These are phyloP conservation scores for Cryptomyrus ogoouensis DNA, from an alignment of 2,113 vertebrate species.

Conservation along the genomic window DNA sequence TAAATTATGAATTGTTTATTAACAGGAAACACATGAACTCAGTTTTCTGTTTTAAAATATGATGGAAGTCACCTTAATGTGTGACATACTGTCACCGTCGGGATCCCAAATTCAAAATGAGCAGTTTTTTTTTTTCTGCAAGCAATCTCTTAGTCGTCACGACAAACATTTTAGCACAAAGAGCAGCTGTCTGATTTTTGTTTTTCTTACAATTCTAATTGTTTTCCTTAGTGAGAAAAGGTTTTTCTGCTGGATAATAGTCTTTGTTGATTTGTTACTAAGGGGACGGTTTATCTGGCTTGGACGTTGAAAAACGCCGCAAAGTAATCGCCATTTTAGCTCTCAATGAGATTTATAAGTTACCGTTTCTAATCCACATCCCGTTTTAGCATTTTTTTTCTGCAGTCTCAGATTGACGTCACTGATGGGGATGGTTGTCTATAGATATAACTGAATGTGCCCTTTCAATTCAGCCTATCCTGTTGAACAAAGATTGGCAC, in stretches of 20 bases:
- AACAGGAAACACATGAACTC: not conserved
- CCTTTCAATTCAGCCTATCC: not conserved
- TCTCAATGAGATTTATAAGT: not conserved
- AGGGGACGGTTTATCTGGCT: not conserved
- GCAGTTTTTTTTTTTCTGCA: not conserved
- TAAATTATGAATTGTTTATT: not conserved
- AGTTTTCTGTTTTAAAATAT: not conserved
- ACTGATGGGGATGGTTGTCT: not conserved
- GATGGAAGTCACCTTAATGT: not conserved
- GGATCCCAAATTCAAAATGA: not conserved
- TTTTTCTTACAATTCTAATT: not conserved
- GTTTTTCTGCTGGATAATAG: not conserved
- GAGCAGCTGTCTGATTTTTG: not conserved
- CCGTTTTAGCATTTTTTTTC: not conserved
- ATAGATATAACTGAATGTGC: not conserved
- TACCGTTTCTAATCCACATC: not conserved
- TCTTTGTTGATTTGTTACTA: not conserved
- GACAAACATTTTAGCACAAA: conserved; percentile 2
- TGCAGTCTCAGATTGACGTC: not conserved
- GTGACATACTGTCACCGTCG: not conserved
- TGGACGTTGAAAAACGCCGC: not conserved
- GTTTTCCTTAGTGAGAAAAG: not conserved
- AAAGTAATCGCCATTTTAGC: not conserved
- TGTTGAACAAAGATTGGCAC: conserved; percentile 12
- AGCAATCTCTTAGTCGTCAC: not conserved